Percentiles rank a stretch among this genome's conserved stretches.
phyloP scores from a whole-genome alignment of 2,113 vertebrate species.

The Microtus ochrogaster region DNA sequence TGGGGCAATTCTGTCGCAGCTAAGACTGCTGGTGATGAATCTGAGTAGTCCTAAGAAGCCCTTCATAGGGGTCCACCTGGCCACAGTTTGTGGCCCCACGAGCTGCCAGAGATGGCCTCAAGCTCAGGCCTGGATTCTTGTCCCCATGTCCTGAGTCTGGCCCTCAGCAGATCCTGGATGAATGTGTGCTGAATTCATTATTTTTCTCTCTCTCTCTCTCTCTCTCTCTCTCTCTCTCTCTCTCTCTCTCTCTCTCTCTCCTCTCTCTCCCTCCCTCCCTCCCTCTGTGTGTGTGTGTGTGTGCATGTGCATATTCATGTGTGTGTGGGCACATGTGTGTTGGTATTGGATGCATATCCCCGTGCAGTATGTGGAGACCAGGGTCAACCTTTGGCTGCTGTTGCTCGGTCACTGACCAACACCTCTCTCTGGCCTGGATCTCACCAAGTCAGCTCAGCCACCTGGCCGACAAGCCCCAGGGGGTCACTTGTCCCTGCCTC shows the following conservation, averaged over 20 bases:
- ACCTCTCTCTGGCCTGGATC: not conserved
- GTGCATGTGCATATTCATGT: not conserved
- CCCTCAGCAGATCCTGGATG: not conserved
- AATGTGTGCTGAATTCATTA: not conserved
- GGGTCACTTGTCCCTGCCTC: not conserved
- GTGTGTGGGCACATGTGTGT: too few relatives aligned
- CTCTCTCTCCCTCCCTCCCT: too few relatives aligned
- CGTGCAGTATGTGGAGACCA: not conserved
- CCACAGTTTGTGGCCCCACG: not conserved
- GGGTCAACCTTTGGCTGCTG: not conserved
- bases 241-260: too few relatives aligned
- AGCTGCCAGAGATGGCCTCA: not conserved
- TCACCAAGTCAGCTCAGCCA: not conserved
- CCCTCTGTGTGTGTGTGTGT: too few relatives aligned
- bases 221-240: too few relatives aligned
- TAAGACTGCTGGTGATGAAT: not conserved
- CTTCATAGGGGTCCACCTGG: not conserved
- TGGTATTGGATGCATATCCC: not conserved
- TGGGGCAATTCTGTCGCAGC: not conserved
- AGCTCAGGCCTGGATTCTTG: not conserved
- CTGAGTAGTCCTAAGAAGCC: not conserved
- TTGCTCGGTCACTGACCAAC: not conserved
- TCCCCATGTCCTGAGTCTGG: not conserved
- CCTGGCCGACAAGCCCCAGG: not conserved
- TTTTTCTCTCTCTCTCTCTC: not conserved